Evolutionary conservation across 2,888 invertebrate species (phyloP).

Genomic region (Ceramica pisi): DNA sequence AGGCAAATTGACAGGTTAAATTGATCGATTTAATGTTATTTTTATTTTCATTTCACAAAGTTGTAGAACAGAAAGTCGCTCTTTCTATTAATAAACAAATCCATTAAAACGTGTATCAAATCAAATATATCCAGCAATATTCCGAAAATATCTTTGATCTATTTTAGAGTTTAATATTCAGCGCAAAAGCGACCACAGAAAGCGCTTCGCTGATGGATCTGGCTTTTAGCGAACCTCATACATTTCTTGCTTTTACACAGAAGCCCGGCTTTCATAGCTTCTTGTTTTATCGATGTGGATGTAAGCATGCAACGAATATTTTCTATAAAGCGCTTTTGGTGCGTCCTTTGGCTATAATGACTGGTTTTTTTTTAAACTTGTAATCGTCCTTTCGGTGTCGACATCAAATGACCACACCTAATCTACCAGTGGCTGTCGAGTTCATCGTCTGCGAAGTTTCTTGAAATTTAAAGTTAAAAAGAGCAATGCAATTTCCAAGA

Average conservation of each 20-base stretch:
- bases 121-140: conserved; percentile 22
- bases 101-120: not conserved
- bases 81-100: not conserved
- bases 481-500: too few relatives aligned
- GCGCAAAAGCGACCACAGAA: conserved; percentile 70
- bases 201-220: conserved; percentile 73
- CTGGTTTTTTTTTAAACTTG: not conserved
- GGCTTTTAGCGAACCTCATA: conserved; percentile 75
- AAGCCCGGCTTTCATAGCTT: conserved; percentile 66
- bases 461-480: too few relatives aligned
- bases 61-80: not conserved
- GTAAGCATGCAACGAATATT: conserved; percentile 71
- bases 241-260: conserved; percentile 70
- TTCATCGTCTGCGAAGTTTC: too few relatives aligned
- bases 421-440: too few relatives aligned
- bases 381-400: too few relatives aligned
- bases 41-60: too few relatives aligned
- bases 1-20: too few relatives aligned
- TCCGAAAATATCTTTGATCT: conserved; percentile 51
- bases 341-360: not conserved
- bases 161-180: conserved; percentile 70
- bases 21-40: too few relatives aligned
- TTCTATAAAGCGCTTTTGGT: conserved; percentile 66
- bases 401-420: too few relatives aligned
- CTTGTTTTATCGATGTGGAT: conserved; percentile 75